These are phyloP conservation scores for Trachelus stipa DNA, from an alignment of 2,888 invertebrate species.

Conservation along the genomic window DNA sequence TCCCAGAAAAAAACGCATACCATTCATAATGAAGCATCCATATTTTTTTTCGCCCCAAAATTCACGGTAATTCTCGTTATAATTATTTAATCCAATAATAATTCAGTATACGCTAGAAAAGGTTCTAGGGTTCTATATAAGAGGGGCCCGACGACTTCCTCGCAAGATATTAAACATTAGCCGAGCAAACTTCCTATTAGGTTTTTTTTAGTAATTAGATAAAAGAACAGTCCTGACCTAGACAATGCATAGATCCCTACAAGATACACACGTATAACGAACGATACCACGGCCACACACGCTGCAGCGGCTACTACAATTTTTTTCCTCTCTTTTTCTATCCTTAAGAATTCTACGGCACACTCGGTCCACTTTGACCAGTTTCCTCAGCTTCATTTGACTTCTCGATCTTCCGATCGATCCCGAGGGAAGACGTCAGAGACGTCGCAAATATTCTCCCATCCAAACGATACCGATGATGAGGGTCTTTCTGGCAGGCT, in stretches of 20 bases:
- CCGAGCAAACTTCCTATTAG: constrained; percentile 2
- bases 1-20: neutral
- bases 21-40: neutral
- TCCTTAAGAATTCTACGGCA: neutral
- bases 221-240: neutral
- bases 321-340: neutral
- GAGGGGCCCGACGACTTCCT: neutral
- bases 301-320: neutral
- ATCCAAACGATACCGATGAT: neutral
- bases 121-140: neutral
- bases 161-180: neutral
- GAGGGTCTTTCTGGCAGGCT: neutral
- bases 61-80: constrained; percentile 15
- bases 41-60: neutral
- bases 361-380: neutral
- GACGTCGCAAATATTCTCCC: neutral
- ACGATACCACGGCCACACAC: neutral
- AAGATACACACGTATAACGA: neutral
- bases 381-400: neutral
- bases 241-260: neutral
- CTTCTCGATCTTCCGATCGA: neutral
- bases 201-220: constrained; percentile 8
- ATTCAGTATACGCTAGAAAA: constrained; percentile 1
- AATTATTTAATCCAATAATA: constrained; percentile 19
- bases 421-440: neutral